Evolutionary conservation across 1,140 invertebrate species (phyloP), one percentile per base, ranked within the genome.

Genomic region (Coenobita brevimanus): DNA sequence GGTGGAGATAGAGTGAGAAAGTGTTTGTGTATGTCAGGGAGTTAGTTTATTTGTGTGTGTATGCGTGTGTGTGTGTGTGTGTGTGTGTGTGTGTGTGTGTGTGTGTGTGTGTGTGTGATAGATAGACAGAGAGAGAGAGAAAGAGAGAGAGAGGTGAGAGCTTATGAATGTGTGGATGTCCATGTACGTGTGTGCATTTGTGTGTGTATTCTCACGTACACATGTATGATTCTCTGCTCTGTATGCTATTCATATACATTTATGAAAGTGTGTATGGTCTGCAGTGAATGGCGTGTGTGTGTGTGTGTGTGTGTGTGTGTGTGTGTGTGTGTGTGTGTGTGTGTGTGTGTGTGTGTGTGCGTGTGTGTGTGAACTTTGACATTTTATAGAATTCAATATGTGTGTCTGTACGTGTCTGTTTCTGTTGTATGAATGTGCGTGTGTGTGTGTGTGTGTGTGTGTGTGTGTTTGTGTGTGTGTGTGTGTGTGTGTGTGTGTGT

Each of bases 401-500:
- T n/a, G n/a, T n/a, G n/a, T n/a, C n/a, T n/a, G n/a, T n/a, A n/a
- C n/a, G n/a, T n/a, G n/a, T n/a, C n/a, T n/a, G n/a, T n/a, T n/a
- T n/a, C n/a, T n/a, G n/a, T n/a, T 67, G 62, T 67, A n/a, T 67
- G 62, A 10, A n/a, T 67, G 62, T 67, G 62, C n/a, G 62, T 67
- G 62, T 67, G 62, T 67, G 62, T 67, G 62, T 67, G 62, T 69
- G 21, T 33, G 30, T 71, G 21, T 71, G 27, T 71, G 21, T 71
- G 27, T 71, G 21, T 71, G 67, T 71, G 1, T 71, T 2, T 33
- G n/a, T 3, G 33, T n/a, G n/a, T 30, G n/a, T 67, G 30, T 6
- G 21, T 6, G 30, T 33, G 6, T 33, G 62, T 67, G 62, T 67
- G 62, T 67, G 30, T 10, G 30, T 6, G 30, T 67, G 4, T 67